These are phyloP conservation scores for Medauroidea extradentata DNA, from an alignment of 1,140 invertebrate species.

Conservation along the genomic window DNA sequence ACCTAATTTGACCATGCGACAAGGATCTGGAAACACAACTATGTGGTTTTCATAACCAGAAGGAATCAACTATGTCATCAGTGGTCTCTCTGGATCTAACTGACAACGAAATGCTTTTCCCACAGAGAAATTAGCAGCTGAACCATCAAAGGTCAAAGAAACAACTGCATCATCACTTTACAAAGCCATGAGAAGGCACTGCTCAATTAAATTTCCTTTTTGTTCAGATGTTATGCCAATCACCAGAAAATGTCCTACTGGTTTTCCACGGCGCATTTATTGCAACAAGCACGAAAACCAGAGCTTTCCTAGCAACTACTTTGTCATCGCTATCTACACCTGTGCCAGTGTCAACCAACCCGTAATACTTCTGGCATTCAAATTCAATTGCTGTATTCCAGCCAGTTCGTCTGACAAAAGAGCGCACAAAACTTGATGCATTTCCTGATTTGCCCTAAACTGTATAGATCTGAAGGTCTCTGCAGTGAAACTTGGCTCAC, in stretches of 20 bases:
- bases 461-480: slow-evolving; percentile 37
- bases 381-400: slow-evolving; percentile 15
- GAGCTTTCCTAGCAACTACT: slow-evolving; percentile 6
- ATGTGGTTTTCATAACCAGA: slow-evolving; percentile 9
- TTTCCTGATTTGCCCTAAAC: slow-evolving; percentile 16
- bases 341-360: slow-evolving; percentile 12
- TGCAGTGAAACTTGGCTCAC: slow-evolving; percentile 37
- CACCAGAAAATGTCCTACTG: slow-evolving; percentile 10
- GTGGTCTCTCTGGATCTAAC: slow-evolving; percentile 19
- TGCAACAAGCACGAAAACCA: slow-evolving; percentile 6
- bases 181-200: not conserved
- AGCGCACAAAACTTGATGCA: slow-evolving; percentile 3
- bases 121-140: not conserved
- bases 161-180: slow-evolving; percentile 6
- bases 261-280: slow-evolving; percentile 11
- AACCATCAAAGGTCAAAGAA: not conserved
- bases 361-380: slow-evolving; percentile 13
- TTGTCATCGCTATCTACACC: not conserved
- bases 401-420: slow-evolving; percentile 18
- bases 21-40: slow-evolving; percentile 28
- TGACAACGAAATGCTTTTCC: slow-evolving; percentile 28
- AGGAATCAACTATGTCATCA: slow-evolving; percentile 26
- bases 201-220: not conserved
- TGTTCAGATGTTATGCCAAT: not conserved
- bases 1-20: slow-evolving; percentile 40